phyloP scores from a whole-genome alignment of 1,140 invertebrate genomes.

The Anoplolepis gracilipes region DNA sequence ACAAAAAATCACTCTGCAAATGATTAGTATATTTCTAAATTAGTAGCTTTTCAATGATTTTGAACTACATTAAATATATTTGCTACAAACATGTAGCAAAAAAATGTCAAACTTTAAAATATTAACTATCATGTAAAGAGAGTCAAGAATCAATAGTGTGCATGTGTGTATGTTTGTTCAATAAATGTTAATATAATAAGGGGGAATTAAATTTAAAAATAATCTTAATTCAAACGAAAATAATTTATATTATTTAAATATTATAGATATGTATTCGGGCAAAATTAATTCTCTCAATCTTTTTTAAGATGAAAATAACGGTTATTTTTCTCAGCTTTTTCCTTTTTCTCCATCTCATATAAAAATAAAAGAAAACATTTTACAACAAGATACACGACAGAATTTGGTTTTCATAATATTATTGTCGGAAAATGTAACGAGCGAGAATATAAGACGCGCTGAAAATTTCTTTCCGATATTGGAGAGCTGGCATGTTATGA shows the following conservation, averaged over 20 bases:
- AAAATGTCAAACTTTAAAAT: neutral
- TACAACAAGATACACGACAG: neutral
- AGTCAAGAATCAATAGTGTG: neutral
- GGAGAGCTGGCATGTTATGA: neutral
- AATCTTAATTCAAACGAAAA: neutral
- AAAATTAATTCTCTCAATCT: too few relatives aligned
- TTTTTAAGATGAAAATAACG: neutral
- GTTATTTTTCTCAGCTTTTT: neutral
- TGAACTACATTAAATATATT: neutral
- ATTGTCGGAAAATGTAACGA: constrained; percentile 29
- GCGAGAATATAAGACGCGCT: constrained; percentile 4
- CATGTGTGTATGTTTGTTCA: too few relatives aligned
- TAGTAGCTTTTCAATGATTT: neutral
- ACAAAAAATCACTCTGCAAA: neutral
- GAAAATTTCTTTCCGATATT: constrained; percentile 59
- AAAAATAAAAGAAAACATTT: constrained; percentile 20
- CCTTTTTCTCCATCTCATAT: neutral
- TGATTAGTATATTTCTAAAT: too few relatives aligned
- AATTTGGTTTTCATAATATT: constrained; percentile 24
- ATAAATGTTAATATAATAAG: neutral
- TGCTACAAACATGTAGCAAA: neutral
- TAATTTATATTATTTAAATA: neutral
- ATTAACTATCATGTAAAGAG: neutral
- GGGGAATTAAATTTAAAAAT: neutral
- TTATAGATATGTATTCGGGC: neutral